A percentile compares a stretch with the other conserved stretches of the same genome.
These are phyloP conservation scores for Leptosomus discolor DNA, from an alignment of 2,113 vertebrate genomes.

Conservation along the genomic window DNA sequence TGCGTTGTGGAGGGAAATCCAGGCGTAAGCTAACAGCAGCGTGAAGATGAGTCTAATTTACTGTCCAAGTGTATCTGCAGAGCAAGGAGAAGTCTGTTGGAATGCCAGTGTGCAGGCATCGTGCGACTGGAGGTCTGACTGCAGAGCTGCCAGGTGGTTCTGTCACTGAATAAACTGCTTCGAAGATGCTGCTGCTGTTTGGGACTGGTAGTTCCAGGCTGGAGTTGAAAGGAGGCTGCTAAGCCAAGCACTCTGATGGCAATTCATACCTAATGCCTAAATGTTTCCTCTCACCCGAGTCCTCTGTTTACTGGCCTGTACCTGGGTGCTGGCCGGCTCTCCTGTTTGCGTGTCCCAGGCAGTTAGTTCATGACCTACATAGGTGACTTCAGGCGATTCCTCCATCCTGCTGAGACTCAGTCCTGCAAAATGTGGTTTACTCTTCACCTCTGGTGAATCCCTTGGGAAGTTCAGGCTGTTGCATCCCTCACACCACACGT, in stretches of 20 bases:
- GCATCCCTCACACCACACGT: accelerated
- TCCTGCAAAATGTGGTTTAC: neutral
- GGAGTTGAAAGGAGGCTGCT: neutral
- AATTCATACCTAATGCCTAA: neutral
- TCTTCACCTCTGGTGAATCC: neutral
- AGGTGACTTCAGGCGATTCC: neutral
- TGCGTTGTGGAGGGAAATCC: neutral
- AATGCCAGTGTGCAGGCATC: neutral
- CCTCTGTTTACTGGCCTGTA: neutral
- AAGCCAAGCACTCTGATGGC: neutral
- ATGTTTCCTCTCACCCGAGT: neutral
- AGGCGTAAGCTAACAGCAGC: neutral
- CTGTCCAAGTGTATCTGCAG: neutral
- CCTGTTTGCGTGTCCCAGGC: neutral
- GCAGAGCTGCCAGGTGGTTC: neutral
- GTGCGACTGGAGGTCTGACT: neutral
- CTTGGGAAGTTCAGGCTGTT: neutral
- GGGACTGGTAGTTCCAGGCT: neutral
- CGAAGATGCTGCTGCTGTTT: neutral
- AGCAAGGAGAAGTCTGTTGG: neutral
- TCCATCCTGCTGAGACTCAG: neutral
- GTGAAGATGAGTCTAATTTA: neutral
- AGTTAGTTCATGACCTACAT: too few relatives aligned
- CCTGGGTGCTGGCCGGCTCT: neutral
- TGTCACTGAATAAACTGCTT: neutral